Conservation (phyloP, 2,888 invertebrate species). For the Eupithecia insigniata region DNA sequence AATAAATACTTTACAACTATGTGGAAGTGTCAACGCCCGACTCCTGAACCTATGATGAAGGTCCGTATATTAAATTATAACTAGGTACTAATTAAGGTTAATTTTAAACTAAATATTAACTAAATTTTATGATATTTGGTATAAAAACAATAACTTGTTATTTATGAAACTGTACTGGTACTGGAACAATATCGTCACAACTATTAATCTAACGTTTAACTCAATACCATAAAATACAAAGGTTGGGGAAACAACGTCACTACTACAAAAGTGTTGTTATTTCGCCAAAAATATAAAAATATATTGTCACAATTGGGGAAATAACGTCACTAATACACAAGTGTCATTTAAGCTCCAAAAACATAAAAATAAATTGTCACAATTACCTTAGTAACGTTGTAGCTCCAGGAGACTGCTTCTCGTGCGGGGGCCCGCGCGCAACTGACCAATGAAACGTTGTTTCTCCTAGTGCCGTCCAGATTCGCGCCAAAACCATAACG, state of each 20-base stretch:
- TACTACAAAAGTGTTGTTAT: slow-evolving; percentile 17
- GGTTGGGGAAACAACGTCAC: slow-evolving; percentile 23
- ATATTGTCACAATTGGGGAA: slow-evolving; percentile 30
- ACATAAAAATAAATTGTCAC: no score
- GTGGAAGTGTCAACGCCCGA: slow-evolving; percentile 6
- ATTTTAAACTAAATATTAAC: slow-evolving; percentile 12
- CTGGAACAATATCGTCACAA: slow-evolving; percentile 26
- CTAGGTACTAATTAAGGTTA: slow-evolving; percentile 11
- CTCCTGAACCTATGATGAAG: slow-evolving; percentile 7
- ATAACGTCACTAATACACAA: slow-evolving; percentile 21
- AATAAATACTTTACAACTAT: slow-evolving; percentile 9
- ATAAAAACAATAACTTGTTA: slow-evolving; percentile 10
- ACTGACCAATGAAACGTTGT: slow-evolving; percentile 34
- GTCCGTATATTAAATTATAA: slow-evolving; percentile 10
- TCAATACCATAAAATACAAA: slow-evolving; percentile 25
- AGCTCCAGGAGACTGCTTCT: slow-evolving; percentile 25
- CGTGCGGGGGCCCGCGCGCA: slow-evolving; percentile 25
- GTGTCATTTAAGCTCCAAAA: no score
- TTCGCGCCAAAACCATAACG: slow-evolving; percentile 27
- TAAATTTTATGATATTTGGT: slow-evolving; percentile 11
- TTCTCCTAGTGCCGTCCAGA: slow-evolving; percentile 20
- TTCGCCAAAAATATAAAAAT: slow-evolving; percentile 13
- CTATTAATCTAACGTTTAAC: slow-evolving; percentile 20
- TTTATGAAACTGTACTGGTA: slow-evolving; percentile 12
- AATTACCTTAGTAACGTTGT: slow-evolving; percentile 31